Conservation (phyloP, 2,888 invertebrate species). For the Allolobophora icterica region DNA sequence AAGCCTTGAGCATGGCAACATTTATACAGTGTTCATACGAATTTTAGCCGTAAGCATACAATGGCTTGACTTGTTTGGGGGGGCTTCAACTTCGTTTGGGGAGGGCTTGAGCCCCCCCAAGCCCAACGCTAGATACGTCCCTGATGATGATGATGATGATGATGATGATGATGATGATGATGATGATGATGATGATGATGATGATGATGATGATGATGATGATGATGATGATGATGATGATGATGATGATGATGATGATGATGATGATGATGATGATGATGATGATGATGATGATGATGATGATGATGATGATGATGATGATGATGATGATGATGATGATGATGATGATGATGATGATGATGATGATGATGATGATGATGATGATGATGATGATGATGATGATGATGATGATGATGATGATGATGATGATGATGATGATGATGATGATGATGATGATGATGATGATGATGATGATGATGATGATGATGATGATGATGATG, state of each 20-base stretch:
- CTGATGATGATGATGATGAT: no score
- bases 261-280: conserved; percentile 27
- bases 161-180: conserved; percentile 26
- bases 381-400: background rate
- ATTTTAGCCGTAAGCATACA: no score
- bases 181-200: background rate
- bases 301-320: background rate
- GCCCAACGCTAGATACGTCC: no score
- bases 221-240: conserved; percentile 33
- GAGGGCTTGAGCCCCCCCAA: no score
- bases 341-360: background rate
- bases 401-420: conserved; percentile 22
- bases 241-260: conserved; percentile 28
- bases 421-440: conserved; percentile 25
- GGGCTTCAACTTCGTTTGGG: no score
- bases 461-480: background rate
- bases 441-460: background rate
- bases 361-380: background rate
- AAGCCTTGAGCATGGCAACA: no score
- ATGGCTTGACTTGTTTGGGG: no score
- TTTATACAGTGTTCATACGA: no score
- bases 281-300: conserved; percentile 30
- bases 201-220: conserved; percentile 31
- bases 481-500: background rate
- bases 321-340: background rate